These are phyloP conservation scores for Gavialis gangeticus DNA, from an alignment of 2,113 vertebrate species.

Conservation along the genomic window DNA sequence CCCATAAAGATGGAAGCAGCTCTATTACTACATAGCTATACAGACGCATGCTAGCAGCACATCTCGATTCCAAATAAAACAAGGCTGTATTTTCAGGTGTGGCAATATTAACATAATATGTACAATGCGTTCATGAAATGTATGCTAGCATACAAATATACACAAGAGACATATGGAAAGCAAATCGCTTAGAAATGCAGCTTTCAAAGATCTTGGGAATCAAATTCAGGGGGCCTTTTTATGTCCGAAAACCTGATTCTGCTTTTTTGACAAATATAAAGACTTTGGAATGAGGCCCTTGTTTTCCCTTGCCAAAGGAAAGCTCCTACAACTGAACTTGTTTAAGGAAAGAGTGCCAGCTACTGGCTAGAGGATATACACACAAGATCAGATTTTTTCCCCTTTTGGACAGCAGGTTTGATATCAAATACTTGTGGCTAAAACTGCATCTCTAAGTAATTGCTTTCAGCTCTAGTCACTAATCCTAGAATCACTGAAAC, in stretches of 20 bases:
- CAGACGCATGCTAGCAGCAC: slow-evolving; percentile 50
- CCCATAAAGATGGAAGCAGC: slow-evolving; percentile 11
- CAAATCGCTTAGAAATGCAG: slow-evolving; percentile 51
- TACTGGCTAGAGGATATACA: slow-evolving; percentile 59
- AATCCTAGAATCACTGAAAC: not conserved
- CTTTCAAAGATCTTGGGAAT: slow-evolving; percentile 11
- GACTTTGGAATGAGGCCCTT: slow-evolving; percentile 50
- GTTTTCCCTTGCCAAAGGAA: slow-evolving; percentile 62
- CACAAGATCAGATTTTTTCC: not conserved
- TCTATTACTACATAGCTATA: slow-evolving; percentile 63
- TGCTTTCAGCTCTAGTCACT: slow-evolving; percentile 40
- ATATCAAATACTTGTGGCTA: not conserved
- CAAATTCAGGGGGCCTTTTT: not conserved
- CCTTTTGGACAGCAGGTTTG: not conserved
- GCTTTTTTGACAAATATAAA: not conserved
- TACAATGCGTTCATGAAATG: slow-evolving; percentile 72
- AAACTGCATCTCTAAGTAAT: slow-evolving; percentile 12
- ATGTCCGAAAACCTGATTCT: not conserved
- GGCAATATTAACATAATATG: slow-evolving; percentile 77
- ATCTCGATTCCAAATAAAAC: slow-evolving; percentile 65
- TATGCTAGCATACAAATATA: slow-evolving; percentile 64
- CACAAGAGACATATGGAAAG: slow-evolving; percentile 54
- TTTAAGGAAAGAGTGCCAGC: slow-evolving; percentile 67
- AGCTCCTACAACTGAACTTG: slow-evolving; percentile 40
- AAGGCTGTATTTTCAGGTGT: slow-evolving; percentile 50